A percentile compares a stretch with the other conserved stretches of the same genome.
Conservation (phyloP, 30 jellyfish, hydroid and myxozoan genomes). For the Hydractinia symbiolongicarpus region DNA sequence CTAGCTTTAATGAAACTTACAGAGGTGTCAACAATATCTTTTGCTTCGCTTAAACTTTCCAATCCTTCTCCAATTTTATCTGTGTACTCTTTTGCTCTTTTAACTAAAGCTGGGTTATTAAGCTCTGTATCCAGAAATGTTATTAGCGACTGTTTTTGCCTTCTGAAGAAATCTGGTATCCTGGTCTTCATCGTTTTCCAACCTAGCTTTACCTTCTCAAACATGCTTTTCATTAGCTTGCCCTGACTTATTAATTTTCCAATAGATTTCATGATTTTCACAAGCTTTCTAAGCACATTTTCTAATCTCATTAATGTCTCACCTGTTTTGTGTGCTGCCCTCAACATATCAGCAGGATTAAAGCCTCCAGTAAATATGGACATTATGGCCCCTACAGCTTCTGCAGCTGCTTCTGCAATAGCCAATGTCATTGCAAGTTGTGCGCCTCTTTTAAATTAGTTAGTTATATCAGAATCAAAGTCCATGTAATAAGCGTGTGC, state of each 20-base stretch:
- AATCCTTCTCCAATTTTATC: neutral
- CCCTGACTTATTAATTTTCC: constrained; percentile 6
- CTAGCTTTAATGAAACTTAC: constrained; percentile 1
- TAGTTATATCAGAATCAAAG: constrained; percentile 4
- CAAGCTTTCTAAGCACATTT: neutral
- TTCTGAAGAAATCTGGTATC: constrained; percentile 1
- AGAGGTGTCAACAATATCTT: constrained; percentile 17
- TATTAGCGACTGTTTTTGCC: neutral
- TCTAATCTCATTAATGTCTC: neutral
- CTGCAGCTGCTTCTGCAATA: constrained; percentile 40
- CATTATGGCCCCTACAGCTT: constrained; percentile 6
- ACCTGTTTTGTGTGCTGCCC: constrained; percentile 18
- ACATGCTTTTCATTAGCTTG: constrained; percentile 1
- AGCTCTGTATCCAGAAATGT: neutral
- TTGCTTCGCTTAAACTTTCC: neutral
- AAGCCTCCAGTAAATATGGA: constrained; percentile 22
- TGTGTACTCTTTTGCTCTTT: neutral
- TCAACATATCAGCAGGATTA: constrained; percentile 15
- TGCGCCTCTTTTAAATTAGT: constrained; percentile 21
- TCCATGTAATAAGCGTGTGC: constrained; percentile 26
- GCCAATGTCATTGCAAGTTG: constrained; percentile 29
- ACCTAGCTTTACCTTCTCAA: neutral
- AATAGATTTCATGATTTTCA: constrained; percentile 18
- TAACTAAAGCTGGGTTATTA: neutral
- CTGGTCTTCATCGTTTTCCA: constrained; percentile 5